Base-by-base conservation (phyloP, 2,113 vertebrate species). In the Accipiter virgatus region DNA sequence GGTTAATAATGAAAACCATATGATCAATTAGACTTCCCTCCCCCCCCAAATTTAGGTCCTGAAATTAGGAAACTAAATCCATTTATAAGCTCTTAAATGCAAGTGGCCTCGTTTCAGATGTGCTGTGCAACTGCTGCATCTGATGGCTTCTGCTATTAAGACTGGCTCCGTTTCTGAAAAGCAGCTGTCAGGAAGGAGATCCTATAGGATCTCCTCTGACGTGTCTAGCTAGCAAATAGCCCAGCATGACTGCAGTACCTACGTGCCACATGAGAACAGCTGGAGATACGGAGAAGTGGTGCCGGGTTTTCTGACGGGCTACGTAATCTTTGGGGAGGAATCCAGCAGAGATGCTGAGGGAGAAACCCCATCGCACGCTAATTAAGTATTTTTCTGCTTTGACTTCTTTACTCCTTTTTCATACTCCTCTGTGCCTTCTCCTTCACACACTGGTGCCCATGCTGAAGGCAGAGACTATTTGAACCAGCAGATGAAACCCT, bases 391-490 rank as follows among this genome's bases (percentile, higher is more conserved):
- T 85, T 85, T 61, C 47, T 70, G 70, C 70, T 70, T 73, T 80
- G 45, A 42, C 65, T 85, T 97, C 84, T 93, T 91, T 36, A 56
- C 53, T 93, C 27, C 53, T 86, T 86, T 97, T 97, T 88, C 68
- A 14, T 48, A 79, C 81, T 32, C 3, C 29, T 48, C 19, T 50
- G 19, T 62, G 12, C 16, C 23, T 87, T 82, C 45, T n/a, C 50
- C n/a, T 72, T 84, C 52, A 65, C 12, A 38, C 21, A 9, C 21
- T 17, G 18, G 25, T 92, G 42, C 43, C 34, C 26, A 10, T 42
- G 52, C 48, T 79, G 70, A 78, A 75, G 43, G 40, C 14, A 74
- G 79, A 92, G 63, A 29, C 32, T 40, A 3, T 43, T 13, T 52
- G 80, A 88, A 45, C 38, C 23, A 75, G 52, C 22, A 84, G 63